A percentile compares a stretch with the other conserved stretches of the same genome.
phyloP scores from a whole-genome alignment of 2,113 vertebrate species.

The Corythaixoides concolor region DNA sequence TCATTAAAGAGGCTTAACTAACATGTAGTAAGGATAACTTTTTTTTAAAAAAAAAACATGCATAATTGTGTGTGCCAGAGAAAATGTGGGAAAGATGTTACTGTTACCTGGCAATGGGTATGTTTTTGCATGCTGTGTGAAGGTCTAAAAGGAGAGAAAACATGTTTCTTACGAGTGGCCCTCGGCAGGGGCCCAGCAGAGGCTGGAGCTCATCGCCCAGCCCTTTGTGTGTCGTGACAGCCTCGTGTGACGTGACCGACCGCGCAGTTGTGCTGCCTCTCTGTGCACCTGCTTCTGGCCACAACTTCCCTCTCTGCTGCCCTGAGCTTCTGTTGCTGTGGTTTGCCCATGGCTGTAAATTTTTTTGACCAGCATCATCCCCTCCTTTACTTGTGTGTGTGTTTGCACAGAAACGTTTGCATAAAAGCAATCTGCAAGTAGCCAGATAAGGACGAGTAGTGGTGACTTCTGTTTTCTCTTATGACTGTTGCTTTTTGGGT shows the following conservation, averaged over 20 bases:
- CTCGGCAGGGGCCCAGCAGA: neutral
- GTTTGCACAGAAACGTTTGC: neutral
- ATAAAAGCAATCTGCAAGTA: neutral
- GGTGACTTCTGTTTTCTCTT: neutral
- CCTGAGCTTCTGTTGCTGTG: neutral
- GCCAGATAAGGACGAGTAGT: neutral
- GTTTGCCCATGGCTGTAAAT: neutral
- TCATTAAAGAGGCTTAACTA: neutral
- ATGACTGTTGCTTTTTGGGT: neutral
- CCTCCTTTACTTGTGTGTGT: accelerated
- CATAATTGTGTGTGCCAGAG: neutral
- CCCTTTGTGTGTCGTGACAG: accelerated
- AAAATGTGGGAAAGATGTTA: neutral
- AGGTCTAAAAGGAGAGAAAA: neutral
- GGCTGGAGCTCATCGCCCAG: neutral
- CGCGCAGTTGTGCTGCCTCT: accelerated
- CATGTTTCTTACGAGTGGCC: accelerated
- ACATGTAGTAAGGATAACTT: neutral
- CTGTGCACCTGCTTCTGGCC: neutral
- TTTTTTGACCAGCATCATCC: neutral
- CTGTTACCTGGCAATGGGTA: neutral
- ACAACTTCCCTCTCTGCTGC: accelerated
- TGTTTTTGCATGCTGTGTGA: neutral
- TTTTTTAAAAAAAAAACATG: neutral
- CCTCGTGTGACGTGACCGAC: accelerated